Conservation (phyloP, 2,797 vertebrate species). For the Zalophus californianus region DNA sequence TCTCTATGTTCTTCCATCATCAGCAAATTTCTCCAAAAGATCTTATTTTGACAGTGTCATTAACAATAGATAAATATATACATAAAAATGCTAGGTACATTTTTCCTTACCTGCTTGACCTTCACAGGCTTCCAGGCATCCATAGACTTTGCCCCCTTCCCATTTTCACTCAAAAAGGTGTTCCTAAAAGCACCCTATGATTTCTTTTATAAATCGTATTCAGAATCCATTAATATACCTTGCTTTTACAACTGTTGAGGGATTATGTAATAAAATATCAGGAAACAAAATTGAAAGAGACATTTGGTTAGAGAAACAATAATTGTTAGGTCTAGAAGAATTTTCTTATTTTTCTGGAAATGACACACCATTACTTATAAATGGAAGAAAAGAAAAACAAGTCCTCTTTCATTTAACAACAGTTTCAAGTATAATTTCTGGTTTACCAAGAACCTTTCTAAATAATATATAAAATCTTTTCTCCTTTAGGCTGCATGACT, state of each 20-base stretch:
- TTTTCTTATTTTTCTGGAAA: not conserved
- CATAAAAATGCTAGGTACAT: not conserved
- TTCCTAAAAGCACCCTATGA: not conserved
- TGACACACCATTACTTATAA: not conserved
- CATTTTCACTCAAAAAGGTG: not conserved
- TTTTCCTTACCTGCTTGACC: not conserved
- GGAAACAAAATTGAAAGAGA: not conserved
- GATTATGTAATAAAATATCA: not conserved
- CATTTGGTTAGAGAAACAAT: not conserved
- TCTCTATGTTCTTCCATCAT: not conserved
- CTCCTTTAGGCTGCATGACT: not conserved
- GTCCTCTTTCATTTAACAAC: not conserved
- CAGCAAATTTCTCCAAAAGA: not conserved
- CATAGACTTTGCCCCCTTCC: not conserved
- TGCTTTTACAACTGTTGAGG: not conserved
- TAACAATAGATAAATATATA: not conserved
- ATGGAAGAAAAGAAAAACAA: not conserved
- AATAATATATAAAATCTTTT: not conserved
- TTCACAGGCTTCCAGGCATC: not conserved
- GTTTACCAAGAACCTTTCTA: not conserved
- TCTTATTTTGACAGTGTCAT: not conserved
- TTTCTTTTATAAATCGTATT: not conserved
- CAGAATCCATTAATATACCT: not conserved
- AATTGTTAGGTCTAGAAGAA: not conserved
- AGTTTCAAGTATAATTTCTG: constrained; percentile 15